These are phyloP conservation scores for Ophiothrix spiculata DNA, from an alignment of 35 echinoderm and acorn worm genomes.

Conservation along the genomic window DNA sequence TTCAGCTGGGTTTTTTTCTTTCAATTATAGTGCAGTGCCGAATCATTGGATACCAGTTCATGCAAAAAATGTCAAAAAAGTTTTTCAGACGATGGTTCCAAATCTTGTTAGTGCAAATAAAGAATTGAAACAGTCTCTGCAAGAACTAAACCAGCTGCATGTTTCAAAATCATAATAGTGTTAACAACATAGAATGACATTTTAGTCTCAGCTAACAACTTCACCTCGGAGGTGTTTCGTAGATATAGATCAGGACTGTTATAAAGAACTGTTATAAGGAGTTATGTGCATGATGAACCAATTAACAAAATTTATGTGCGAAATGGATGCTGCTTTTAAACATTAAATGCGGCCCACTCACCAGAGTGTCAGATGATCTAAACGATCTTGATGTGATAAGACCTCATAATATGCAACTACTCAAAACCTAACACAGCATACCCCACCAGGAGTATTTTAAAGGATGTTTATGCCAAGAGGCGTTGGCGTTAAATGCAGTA, in stretches of 20 bases:
- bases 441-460: conserved; percentile 29
- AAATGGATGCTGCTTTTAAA: conserved; percentile 55
- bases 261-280: conserved; percentile 34
- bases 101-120: conserved; percentile 48
- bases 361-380: conserved; percentile 55
- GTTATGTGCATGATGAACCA: conserved; percentile 37
- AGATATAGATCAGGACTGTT: conserved; percentile 49
- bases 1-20: conserved; percentile 40
- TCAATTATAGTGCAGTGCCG: conserved; percentile 27
- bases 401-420: conserved; percentile 41
- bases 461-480: conserved; percentile 36
- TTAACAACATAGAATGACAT: conserved; percentile 41
- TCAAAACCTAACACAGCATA: conserved; percentile 8
- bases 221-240: conserved; percentile 69
- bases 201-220: conserved; percentile 49
- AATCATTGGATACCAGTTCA: conserved; percentile 58
- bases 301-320: conserved; percentile 54
- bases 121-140: conserved; percentile 11
- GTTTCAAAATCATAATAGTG: neutral
- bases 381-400: conserved; percentile 49
- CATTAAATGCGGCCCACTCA: conserved; percentile 55
- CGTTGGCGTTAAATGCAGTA: conserved; percentile 77
- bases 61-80: conserved; percentile 30
- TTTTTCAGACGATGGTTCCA: conserved; percentile 45
- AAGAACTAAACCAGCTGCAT: conserved; percentile 18